These are phyloP conservation scores for Poecilobothrus nobilitatus DNA, from an alignment of 2,888 invertebrate genomes.

Conservation along the genomic window DNA sequence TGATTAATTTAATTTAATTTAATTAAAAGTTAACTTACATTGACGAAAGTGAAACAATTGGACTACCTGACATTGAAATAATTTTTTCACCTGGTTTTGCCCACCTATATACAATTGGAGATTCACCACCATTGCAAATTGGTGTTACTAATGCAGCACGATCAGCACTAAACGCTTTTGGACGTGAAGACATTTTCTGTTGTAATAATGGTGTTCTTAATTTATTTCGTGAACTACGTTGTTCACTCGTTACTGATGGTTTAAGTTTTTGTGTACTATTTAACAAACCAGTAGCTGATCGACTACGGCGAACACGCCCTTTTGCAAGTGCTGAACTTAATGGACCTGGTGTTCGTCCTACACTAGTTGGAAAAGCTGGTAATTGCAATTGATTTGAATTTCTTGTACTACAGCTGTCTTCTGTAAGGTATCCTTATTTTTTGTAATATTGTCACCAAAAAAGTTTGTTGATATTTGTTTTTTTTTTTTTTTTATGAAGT, in stretches of 20 bases:
- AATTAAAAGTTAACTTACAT: slow-evolving; percentile 30
- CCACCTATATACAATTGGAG: slow-evolving; percentile 39
- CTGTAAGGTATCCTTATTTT: slow-evolving; percentile 43
- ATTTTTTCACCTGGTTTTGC: slow-evolving; percentile 42
- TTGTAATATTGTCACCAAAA: background rate
- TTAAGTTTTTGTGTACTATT: slow-evolving; percentile 23
- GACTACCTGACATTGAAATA: slow-evolving; percentile 40
- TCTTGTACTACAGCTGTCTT: slow-evolving; percentile 35
- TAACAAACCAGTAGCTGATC: slow-evolving; percentile 32
- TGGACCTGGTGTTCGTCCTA: slow-evolving; percentile 36
- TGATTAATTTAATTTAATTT: background rate
- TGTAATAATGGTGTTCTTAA: slow-evolving; percentile 34
- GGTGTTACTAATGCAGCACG: slow-evolving; percentile 28
- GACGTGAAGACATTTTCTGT: slow-evolving; percentile 23
- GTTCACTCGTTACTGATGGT: background rate
- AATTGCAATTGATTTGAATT: slow-evolving; percentile 20
- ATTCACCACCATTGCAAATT: slow-evolving; percentile 25
- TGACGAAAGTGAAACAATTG: slow-evolving; percentile 38
- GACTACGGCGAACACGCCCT: slow-evolving; percentile 35
- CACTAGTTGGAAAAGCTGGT: slow-evolving; percentile 20
- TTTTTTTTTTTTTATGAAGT: slow-evolving; percentile 12
- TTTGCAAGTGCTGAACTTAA: slow-evolving; percentile 39
- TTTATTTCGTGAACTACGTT: slow-evolving; percentile 33
- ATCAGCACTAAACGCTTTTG: slow-evolving; percentile 40
- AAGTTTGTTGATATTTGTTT: slow-evolving; percentile 16